Percentiles rank a stretch among this genome's conserved stretches.
These are phyloP conservation scores for Eupithecia exiguata DNA, from an alignment of 2,888 invertebrate species.

Conservation along the genomic window DNA sequence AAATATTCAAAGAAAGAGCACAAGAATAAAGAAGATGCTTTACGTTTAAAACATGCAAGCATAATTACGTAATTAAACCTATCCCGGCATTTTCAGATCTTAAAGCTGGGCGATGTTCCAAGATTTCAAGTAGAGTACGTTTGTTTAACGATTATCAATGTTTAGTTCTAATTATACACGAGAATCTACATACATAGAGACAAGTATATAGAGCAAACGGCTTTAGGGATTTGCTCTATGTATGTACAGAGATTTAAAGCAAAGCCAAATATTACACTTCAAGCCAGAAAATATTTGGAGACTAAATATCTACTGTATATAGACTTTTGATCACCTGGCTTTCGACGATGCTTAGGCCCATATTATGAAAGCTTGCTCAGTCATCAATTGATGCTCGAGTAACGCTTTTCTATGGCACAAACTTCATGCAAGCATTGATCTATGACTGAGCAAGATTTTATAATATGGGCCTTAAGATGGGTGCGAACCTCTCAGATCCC, in stretches of 20 bases:
- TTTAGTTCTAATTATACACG: conserved; percentile 5
- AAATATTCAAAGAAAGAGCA: neutral
- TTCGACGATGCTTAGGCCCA: too few relatives aligned
- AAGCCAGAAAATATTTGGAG: neutral
- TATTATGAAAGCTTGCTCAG: too few relatives aligned
- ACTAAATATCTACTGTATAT: neutral
- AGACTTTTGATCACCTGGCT: neutral
- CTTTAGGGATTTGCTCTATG: neutral
- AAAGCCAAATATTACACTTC: neutral
- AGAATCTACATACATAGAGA: neutral
- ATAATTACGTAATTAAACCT: conserved; percentile 19
- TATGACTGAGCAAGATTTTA: too few relatives aligned
- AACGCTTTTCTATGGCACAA: too few relatives aligned
- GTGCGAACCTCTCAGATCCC: too few relatives aligned
- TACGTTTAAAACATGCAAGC: neutral
- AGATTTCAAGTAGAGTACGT: conserved; percentile 19
- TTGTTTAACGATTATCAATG: conserved; percentile 7
- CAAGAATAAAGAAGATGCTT: neutral
- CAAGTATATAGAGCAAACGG: conserved; percentile 7
- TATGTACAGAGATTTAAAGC: neutral
- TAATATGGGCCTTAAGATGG: too few relatives aligned
- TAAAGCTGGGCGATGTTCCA: conserved; percentile 43
- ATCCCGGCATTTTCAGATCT: conserved; percentile 17
- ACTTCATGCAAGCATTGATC: too few relatives aligned
- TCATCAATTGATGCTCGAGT: too few relatives aligned